These are phyloP conservation scores for Chondrilla cf. caribensis DNA, from an alignment of 37 sponge, comb jelly and placozoan genomes.

Conservation along the genomic window DNA sequence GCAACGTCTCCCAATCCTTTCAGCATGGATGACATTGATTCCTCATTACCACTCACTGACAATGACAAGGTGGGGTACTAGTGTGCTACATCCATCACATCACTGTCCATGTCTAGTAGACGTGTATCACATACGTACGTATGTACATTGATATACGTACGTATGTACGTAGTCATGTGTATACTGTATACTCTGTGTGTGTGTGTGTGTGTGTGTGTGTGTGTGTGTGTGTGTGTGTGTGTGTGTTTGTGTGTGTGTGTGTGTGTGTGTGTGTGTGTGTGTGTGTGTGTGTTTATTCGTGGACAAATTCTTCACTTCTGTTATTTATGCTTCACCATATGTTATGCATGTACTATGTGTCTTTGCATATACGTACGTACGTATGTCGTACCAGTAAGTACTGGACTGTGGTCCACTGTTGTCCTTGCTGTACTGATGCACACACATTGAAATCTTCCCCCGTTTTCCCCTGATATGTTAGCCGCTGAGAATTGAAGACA, in stretches of 20 bases:
- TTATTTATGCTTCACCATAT: background rate
- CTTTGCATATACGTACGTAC: too few relatives aligned
- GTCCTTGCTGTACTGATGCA: too few relatives aligned
- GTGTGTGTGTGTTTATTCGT: background rate
- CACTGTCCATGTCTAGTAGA: too few relatives aligned
- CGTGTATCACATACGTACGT: too few relatives aligned
- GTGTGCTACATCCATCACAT: too few relatives aligned
- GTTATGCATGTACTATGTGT: too few relatives aligned
- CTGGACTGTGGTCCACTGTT: too few relatives aligned
- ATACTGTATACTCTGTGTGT: background rate
- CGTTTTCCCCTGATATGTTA: too few relatives aligned
- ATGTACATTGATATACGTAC: conserved; percentile 6
- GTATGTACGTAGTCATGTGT: background rate
- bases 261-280: background rate
- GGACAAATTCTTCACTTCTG: background rate
- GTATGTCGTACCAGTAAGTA: too few relatives aligned
- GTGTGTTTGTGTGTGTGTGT: background rate
- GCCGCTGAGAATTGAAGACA: conserved; percentile 55
- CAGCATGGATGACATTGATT: background rate
- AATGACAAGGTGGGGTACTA: background rate
- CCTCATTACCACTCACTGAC: background rate
- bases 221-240: background rate
- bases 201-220: conserved; percentile 15
- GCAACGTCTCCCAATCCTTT: conserved; percentile 1
- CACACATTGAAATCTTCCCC: too few relatives aligned